These are phyloP conservation scores for Drosophila murphyi DNA, from an alignment of 1,140 invertebrate genomes.

Conservation along the genomic window DNA sequence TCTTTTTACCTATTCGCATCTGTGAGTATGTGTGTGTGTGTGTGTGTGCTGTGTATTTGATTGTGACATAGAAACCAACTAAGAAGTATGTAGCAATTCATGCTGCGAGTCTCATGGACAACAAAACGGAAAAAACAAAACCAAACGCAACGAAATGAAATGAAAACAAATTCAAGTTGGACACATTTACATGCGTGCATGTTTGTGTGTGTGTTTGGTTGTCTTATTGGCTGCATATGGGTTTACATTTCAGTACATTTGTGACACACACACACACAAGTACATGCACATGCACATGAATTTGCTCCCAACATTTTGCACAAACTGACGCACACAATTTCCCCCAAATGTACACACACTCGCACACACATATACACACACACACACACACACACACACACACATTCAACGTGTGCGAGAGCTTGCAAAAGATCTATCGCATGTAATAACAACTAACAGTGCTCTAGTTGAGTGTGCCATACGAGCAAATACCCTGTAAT, in stretches of 20 bases:
- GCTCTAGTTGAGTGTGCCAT: not conserved
- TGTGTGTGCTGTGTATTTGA: constrained; percentile 44
- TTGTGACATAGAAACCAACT: constrained; percentile 82
- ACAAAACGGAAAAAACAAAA: not conserved
- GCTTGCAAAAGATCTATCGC: constrained; percentile 53
- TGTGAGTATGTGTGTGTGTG: constrained; percentile 24
- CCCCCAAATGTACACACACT: constrained; percentile 29
- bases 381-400: constrained; percentile 6
- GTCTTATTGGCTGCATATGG: constrained; percentile 40
- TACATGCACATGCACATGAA: constrained; percentile 2
- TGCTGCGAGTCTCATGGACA: constrained; percentile 67
- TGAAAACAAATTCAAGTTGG: constrained; percentile 68
- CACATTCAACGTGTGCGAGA: not conserved
- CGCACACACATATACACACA: constrained; percentile 2
- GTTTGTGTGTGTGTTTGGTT: constrained; percentile 17
- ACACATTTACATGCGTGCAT: constrained; percentile 25
- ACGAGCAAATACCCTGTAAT: not conserved
- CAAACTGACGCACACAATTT: constrained; percentile 35
- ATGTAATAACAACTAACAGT: constrained; percentile 21
- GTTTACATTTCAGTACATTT: constrained; percentile 66
- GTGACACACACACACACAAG: constrained; percentile 9
- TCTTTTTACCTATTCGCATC: constrained; percentile 63
- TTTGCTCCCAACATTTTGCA: constrained; percentile 17
- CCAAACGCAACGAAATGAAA: constrained; percentile 42
- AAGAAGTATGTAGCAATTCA: constrained; percentile 79